These are phyloP conservation scores for Caranx melampygus DNA, from an alignment of 2,113 vertebrate genomes.

Conservation along the genomic window DNA sequence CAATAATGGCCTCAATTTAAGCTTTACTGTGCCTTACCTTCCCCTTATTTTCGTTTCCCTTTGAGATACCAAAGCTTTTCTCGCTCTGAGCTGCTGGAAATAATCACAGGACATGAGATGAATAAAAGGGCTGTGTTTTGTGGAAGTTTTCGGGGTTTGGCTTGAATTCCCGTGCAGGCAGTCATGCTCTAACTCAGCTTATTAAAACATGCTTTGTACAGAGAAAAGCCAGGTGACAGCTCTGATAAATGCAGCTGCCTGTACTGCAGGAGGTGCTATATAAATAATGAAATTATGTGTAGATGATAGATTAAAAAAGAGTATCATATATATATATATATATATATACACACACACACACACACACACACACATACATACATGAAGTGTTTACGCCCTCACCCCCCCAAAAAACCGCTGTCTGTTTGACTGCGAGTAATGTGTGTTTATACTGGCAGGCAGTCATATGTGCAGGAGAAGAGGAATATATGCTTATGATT, in stretches of 20 bases:
- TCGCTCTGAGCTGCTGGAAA: conserved; percentile 67
- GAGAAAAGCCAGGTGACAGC: conserved; percentile 38
- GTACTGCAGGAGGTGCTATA: conserved; percentile 12
- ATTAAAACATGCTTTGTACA: conserved; percentile 34
- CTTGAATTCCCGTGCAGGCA: conserved; percentile 34
- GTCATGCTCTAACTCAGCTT: conserved; percentile 12
- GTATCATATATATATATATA: conserved; percentile 34
- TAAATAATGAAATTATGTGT: conserved; percentile 59
- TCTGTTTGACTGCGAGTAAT: conserved; percentile 48
- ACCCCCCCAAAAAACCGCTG: conserved; percentile 42
- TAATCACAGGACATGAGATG: conserved; percentile 72
- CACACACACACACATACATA: too few relatives aligned
- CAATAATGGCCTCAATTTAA: conserved; percentile 81
- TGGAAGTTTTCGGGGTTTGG: conserved; percentile 44
- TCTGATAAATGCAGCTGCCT: conserved; percentile 42
- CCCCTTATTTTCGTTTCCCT: conserved; percentile 65
- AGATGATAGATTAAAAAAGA: conserved; percentile 43
- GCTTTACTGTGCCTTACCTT: conserved; percentile 70
- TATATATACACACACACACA: too few relatives aligned
- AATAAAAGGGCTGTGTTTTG: conserved; percentile 62
- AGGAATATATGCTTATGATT: conserved; percentile 15
- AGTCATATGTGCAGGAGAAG: conserved; percentile 23
- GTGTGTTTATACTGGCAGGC: conserved; percentile 47
- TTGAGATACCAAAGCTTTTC: conserved; percentile 68
- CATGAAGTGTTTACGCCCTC: conserved; percentile 22